Evolutionary conservation across 2,797 vertebrate species (phyloP).

Genomic region (Lepus oiostolus): DNA sequence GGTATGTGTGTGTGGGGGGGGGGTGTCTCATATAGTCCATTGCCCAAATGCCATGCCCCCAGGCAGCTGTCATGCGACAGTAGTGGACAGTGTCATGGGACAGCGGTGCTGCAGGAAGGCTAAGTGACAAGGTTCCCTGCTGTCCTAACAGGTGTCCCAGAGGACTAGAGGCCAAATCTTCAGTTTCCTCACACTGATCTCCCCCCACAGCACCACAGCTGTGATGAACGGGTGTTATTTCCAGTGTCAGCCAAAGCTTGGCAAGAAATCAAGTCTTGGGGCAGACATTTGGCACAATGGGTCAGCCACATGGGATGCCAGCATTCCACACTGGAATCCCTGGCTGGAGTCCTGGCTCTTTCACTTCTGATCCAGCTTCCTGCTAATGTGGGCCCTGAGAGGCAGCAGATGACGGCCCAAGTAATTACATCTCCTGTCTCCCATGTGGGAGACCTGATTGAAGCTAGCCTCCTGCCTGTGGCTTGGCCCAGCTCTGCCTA

Average conservation of each 20-base stretch:
- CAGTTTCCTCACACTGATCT: background rate
- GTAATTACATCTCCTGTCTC: too few relatives aligned
- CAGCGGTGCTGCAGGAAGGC: background rate
- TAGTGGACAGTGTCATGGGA: background rate
- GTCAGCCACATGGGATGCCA: too few relatives aligned
- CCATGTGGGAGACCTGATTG: too few relatives aligned
- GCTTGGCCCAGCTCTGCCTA: too few relatives aligned
- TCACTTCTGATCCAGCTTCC: too few relatives aligned
- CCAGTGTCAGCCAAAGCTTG: background rate
- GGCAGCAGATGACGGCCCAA: too few relatives aligned
- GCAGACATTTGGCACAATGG: too few relatives aligned
- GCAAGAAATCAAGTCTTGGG: constrained; percentile 13
- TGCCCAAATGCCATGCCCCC: background rate
- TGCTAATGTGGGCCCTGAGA: too few relatives aligned
- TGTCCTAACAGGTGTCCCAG: background rate
- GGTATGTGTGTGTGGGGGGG: too few relatives aligned
- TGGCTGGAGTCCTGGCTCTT: too few relatives aligned
- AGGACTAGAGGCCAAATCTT: background rate
- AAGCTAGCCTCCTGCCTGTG: too few relatives aligned
- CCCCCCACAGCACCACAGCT: background rate
- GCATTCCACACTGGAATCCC: too few relatives aligned
- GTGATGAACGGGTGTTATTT: background rate
- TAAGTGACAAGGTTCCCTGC: background rate
- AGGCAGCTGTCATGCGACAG: background rate
- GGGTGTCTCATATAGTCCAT: background rate